Evolutionary conservation across 2,113 vertebrate genomes (phyloP), one percentile per base, ranked within the genome.

Genomic region (Nannobrachium achirus): DNA sequence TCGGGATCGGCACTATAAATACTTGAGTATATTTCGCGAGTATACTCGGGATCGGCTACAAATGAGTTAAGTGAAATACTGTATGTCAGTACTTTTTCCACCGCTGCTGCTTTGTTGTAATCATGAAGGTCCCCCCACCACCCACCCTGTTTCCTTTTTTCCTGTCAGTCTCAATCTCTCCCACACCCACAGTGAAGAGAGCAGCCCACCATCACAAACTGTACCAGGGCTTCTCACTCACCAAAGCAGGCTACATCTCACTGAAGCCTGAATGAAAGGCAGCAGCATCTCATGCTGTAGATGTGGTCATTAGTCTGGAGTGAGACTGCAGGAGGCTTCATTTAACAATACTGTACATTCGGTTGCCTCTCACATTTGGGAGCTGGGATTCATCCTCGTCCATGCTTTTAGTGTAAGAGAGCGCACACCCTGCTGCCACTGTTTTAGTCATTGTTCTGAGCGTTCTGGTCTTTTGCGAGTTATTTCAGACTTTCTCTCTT

Each of bases 181-280:
- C 25, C 25, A 33, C 25, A 33, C 8, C 25, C 25, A 33, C 25
- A 33, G 49, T 18, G 8, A 19, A 48, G 45, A 2, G 45, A 20
- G 11, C 9, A 20, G 18, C 51, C 49, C 18, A 7, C 18, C 2
- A n/a, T 51, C 49, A 18, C 49, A 18, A 18, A 20, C 51, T 20
- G 18, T n/a, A n/a, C n/a, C n/a, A 5, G 16, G 48, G 5, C 33
- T 48, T 7, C 55, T 39, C 20, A n/a, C 13, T n/a, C 19, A 51
- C 40, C 55, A 56, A n/a, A n/a, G n/a, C 14, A 6, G n/a, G 56
- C 51, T 4, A 1, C 18, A 4, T 20, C 51, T 56, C 50, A 11
- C 6, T 46, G 39, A 55, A 60, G 70, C 56, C 8, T 52, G 16
- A 53, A 63, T 66, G 49, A 75, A 75, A 78, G 64, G 52, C 72